phyloP scores from a whole-genome alignment of 2,113 vertebrate genomes.

The Xiphophorus maculatus region DNA sequence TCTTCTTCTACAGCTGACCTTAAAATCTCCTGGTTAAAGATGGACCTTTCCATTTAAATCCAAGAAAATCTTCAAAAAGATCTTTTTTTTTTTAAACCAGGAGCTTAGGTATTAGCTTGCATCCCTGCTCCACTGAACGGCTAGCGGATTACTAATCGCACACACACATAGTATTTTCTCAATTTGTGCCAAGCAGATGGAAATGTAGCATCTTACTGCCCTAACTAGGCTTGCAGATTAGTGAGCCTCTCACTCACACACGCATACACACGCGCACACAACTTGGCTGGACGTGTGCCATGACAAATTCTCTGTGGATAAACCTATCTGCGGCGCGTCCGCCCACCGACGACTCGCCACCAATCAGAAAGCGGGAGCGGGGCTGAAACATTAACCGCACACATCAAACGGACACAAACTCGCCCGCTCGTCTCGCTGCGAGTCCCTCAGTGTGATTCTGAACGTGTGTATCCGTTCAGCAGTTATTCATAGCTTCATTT shows the following conservation, averaged over 20 bases:
- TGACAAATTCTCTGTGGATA: conserved; percentile 28
- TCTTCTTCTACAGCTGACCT: conserved; percentile 1
- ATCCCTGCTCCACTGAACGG: conserved; percentile 30
- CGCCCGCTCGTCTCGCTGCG: conserved; percentile 1
- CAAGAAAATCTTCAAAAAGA: conserved; percentile 21
- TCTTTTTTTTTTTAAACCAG: conserved; percentile 2
- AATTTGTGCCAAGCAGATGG: conserved; percentile 64
- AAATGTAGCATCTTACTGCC: conserved; percentile 59
- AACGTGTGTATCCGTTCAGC: conserved; percentile 1
- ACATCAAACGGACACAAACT: not conserved
- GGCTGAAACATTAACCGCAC: conserved; percentile 20
- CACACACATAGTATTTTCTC: conserved; percentile 25
- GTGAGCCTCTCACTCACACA: conserved; percentile 11
- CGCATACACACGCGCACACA: not conserved
- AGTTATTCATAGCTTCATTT: conserved; percentile 44
- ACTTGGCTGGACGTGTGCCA: not conserved
- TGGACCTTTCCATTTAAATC: conserved; percentile 20
- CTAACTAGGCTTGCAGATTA: conserved; percentile 63
- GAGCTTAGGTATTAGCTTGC: conserved; percentile 31
- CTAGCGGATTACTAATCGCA: conserved; percentile 46
- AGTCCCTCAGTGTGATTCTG: not conserved
- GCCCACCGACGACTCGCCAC: conserved; percentile 14
- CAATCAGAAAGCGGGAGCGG: conserved; percentile 12
- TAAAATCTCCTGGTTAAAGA: conserved; percentile 14
- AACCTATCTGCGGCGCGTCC: conserved; percentile 23